A percentile compares a stretch with the other conserved stretches of the same genome.
Evolutionary conservation across 1,140 invertebrate species (phyloP).

Genomic region (Hyles euphorbiae): DNA sequence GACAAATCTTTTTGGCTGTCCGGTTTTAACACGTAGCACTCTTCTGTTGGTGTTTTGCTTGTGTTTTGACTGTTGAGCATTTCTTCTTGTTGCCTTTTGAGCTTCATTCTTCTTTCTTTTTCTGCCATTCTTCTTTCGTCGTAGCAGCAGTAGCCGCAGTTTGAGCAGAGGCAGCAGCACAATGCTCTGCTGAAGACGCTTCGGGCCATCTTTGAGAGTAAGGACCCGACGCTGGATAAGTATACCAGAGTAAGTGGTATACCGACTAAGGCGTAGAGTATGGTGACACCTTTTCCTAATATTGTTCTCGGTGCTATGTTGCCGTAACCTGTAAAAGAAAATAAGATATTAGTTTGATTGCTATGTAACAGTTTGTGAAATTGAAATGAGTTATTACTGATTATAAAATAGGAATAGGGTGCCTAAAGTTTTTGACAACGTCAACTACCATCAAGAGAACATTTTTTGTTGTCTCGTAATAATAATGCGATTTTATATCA

Average conservation of each 20-base stretch:
- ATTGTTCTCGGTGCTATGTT: slow-evolving; percentile 88
- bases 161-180: slow-evolving; percentile 89
- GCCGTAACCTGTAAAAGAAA: slow-evolving; percentile 86
- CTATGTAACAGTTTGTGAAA: background rate
- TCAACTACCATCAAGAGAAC: too few relatives aligned
- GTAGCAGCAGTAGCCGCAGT: slow-evolving; percentile 91
- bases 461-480: too few relatives aligned
- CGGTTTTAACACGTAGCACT: slow-evolving; percentile 82
- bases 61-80: slow-evolving; percentile 80
- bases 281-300: slow-evolving; percentile 89
- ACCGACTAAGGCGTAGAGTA: slow-evolving; percentile 91
- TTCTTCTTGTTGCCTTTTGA: slow-evolving; percentile 87
- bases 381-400: background rate
- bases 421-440: too few relatives aligned
- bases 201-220: slow-evolving; percentile 89
- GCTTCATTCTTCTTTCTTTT: slow-evolving; percentile 86
- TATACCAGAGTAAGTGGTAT: slow-evolving; percentile 95
- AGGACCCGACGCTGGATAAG: slow-evolving; percentile 88
- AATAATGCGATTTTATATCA: too few relatives aligned
- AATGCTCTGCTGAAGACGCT: slow-evolving; percentile 90
- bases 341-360: slow-evolving; percentile 8
- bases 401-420: too few relatives aligned
- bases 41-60: slow-evolving; percentile 76
- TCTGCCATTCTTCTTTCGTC: slow-evolving; percentile 90
- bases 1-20: slow-evolving; percentile 66